Base-by-base conservation (phyloP, 2,113 vertebrate genomes). In the Pelusios castaneus region DNA sequence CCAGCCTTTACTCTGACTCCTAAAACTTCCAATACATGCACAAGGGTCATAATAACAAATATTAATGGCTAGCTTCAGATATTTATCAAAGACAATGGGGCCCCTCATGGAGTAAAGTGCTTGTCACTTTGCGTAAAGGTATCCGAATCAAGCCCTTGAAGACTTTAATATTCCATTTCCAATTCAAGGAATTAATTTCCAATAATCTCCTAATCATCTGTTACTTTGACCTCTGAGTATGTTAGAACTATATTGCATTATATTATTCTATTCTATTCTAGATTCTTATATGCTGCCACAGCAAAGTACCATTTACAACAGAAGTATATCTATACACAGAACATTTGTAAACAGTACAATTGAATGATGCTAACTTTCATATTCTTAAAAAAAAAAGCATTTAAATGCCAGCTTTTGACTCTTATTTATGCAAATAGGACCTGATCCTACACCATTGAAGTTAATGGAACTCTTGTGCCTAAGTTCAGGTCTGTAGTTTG, bases 331-430 rank as follows among this genome's bases (percentile, higher is more conserved):
- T 67, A 21, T 34, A 67, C 34, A 19, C 43, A n/a, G 89, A n/a
- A 41, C 31, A 55, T 17, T 22, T 0, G 0, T 82, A 80, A 73
- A 45, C 90, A 84, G 11, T 10, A n/a, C 80, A 84, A 70, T 54
- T 93, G 73, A 93, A 92, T 85, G 81, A 94, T 89, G 75, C 2
- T 52, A 70, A 87, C 45, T 80, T 88, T 49, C 13, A 43, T 6
- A 1, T 3, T 73, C 6, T 29, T 1, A 34, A 54, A 89, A 82
- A 89, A 12, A 24, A 45, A 5, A 95, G n/a, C 87, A 56, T 82
- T 88, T 56, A 84, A 63, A 87, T 31, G 27, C 0, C 0, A 0
- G 25, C 73, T n/a, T 63, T n/a, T 75, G 41, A 75, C 70, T 75
- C 41, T 92, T 95, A 56, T 47, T 90, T n/a, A 43, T 52, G 25